Conservation (phyloP, 2,888 invertebrate species). For the Rhagonycha fulva region DNA sequence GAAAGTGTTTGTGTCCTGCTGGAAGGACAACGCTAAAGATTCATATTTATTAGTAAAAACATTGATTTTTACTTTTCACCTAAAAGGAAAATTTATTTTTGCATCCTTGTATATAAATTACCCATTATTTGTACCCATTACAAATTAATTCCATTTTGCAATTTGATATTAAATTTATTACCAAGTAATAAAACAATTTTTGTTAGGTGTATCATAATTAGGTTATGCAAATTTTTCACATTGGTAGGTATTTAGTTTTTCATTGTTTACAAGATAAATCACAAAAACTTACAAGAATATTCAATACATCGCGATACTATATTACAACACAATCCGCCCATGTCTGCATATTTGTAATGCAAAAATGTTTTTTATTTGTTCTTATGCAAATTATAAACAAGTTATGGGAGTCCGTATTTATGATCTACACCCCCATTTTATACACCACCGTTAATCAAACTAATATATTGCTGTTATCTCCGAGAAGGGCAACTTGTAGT, state of each 20-base stretch:
- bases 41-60: background rate
- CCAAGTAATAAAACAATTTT: background rate
- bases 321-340: constrained; percentile 17
- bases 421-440: constrained; percentile 20
- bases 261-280: constrained; percentile 16
- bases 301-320: constrained; percentile 12
- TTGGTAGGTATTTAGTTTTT: background rate
- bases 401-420: constrained; percentile 22
- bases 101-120: no score
- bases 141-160: background rate
- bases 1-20: no score
- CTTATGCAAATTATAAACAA: constrained; percentile 27
- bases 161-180: background rate
- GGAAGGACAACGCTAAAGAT: no score
- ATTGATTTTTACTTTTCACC: no score
- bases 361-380: constrained; percentile 26
- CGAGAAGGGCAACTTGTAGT: constrained; percentile 2
- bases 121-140: background rate
- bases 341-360: constrained; percentile 27
- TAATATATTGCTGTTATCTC: constrained; percentile 19
- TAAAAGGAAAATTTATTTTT: background rate
- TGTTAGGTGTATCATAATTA: background rate
- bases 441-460: constrained; percentile 14
- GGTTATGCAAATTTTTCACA: background rate
- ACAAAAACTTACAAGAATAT: constrained; percentile 6